Evolutionary conservation across 2,797 vertebrate species (phyloP).

Genomic region (Centropyge bicolor): DNA sequence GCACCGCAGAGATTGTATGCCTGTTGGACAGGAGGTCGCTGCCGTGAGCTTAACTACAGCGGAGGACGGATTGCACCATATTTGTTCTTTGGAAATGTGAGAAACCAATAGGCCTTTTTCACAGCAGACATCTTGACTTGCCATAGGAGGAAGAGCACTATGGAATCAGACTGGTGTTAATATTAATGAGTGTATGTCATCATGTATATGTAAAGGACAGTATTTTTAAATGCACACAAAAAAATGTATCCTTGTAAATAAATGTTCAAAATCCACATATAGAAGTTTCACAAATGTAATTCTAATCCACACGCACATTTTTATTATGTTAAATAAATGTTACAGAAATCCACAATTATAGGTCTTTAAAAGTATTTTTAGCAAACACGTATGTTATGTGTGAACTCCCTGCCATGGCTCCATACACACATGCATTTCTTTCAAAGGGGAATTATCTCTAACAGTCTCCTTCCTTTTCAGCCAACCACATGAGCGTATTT

Average conservation of each 20-base stretch:
- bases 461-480: too few species aligned
- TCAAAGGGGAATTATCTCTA: too few species aligned
- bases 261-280: too few species aligned
- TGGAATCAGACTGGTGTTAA: not conserved
- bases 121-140: not conserved
- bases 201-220: not conserved
- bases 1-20: slow-evolving; percentile 40
- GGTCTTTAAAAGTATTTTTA: too few species aligned
- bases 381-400: too few species aligned
- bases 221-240: too few species aligned
- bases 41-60: slow-evolving; percentile 25
- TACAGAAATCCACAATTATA: too few species aligned
- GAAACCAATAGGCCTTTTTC: not conserved
- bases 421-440: too few species aligned
- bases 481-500: not conserved
- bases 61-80: slow-evolving; percentile 25
- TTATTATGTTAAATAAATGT: too few species aligned
- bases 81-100: slow-evolving; percentile 20
- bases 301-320: too few species aligned
- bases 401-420: too few species aligned
- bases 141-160: not conserved
- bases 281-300: not conserved
- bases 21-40: slow-evolving; percentile 29
- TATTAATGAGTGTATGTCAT: not conserved
- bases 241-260: not conserved